A percentile compares a stretch with the other conserved stretches of the same genome.
phyloP scores from a whole-genome alignment of 2,797 vertebrate genomes.

The Ammospiza maritima region DNA sequence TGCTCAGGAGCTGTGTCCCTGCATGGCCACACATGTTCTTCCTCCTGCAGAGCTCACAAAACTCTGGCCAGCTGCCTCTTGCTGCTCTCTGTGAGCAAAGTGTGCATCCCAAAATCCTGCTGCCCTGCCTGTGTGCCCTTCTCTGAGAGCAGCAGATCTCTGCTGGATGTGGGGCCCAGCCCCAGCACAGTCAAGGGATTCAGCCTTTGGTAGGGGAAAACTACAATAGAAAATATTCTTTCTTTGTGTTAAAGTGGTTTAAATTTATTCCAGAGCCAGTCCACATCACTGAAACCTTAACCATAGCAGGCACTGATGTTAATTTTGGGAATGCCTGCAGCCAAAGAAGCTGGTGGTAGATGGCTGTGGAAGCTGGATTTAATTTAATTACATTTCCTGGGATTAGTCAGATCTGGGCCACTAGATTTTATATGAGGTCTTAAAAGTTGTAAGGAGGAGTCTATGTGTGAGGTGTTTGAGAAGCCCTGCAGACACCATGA shows the following conservation, averaged over 20 bases:
- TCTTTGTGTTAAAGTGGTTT: not conserved
- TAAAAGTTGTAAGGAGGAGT: not conserved
- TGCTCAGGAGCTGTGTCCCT: not conserved
- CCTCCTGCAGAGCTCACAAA: not conserved
- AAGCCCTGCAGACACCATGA: not conserved
- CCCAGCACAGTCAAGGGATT: not conserved
- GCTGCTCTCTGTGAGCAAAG: not conserved
- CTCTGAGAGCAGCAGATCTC: not conserved
- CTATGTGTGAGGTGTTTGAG: not conserved
- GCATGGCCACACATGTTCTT: not conserved
- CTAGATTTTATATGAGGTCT: not conserved
- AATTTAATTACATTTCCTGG: not conserved
- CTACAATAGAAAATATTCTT: not conserved
- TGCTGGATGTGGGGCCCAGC: not conserved
- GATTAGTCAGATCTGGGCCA: not conserved
- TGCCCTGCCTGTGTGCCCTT: not conserved
- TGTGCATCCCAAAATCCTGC: not conserved
- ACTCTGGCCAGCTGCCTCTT: not conserved
- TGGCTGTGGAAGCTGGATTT: not conserved
- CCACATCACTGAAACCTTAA: not conserved
- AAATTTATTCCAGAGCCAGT: not conserved
- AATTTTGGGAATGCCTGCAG: not conserved
- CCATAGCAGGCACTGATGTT: not conserved
- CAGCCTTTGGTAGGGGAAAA: not conserved
- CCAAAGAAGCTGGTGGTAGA: not conserved